These are phyloP conservation scores for Aleiodes sp. DNA, from an alignment of 1,140 invertebrate genomes.

Conservation along the genomic window DNA sequence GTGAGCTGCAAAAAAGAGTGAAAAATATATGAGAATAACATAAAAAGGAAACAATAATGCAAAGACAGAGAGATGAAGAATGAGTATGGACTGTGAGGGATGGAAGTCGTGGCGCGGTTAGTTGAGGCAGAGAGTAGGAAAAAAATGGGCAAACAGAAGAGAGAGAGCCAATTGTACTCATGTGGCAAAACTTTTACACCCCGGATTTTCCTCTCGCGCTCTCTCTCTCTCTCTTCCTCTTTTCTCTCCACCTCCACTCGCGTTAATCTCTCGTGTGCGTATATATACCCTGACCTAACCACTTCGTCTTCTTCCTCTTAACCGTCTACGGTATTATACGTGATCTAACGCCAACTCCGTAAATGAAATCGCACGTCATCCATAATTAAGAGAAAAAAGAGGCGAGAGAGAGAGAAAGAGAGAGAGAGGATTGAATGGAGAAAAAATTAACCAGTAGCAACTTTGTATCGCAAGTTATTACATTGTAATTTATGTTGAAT, in stretches of 20 bases:
- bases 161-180: conserved; percentile 25
- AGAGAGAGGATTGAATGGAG: not conserved
- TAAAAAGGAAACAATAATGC: no score
- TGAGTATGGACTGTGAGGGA: no score
- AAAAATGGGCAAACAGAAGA: not conserved
- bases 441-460: conserved; percentile 10
- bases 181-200: conserved; percentile 25
- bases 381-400: conserved; percentile 17
- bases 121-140: not conserved
- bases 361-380: conserved; percentile 19
- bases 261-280: conserved; percentile 8
- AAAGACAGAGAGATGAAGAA: no score
- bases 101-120: not conserved
- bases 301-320: conserved; percentile 45
- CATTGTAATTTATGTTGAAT: conserved; percentile 32
- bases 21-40: no score
- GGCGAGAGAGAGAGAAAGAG: not conserved
- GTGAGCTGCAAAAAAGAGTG: no score
- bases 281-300: conserved; percentile 62
- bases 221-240: conserved; percentile 15
- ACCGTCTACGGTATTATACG: not conserved
- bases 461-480: conserved; percentile 18
- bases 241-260: conserved; percentile 10
- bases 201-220: not conserved
- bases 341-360: conserved; percentile 10